Evolutionary conservation across 2,113 vertebrate species (phyloP).

Genomic region (Sphyrna mokarran): DNA sequence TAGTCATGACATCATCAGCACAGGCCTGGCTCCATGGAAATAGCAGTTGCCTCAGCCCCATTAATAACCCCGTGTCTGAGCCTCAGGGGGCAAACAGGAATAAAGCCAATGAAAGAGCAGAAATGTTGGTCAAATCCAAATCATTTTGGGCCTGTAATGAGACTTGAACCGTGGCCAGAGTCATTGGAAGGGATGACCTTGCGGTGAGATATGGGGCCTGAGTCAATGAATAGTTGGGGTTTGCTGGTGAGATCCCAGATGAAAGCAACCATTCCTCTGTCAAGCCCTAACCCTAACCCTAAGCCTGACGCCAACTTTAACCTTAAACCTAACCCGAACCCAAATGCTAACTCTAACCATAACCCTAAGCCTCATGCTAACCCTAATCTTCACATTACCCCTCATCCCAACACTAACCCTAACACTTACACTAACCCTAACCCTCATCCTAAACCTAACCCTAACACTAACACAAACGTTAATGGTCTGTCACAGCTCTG

Average conservation of each 20-base stretch:
- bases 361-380: no score
- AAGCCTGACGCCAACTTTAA: no score
- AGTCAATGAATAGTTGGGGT: neutral
- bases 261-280: neutral
- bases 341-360: no score
- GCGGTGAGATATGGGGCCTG: neutral
- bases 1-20: neutral
- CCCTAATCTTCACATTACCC: no score
- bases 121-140: neutral
- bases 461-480: no score
- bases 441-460: no score
- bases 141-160: neutral
- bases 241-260: neutral
- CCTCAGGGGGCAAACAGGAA: neutral
- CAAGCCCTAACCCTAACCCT: neutral
- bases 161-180: neutral
- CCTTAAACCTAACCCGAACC: no score
- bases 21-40: neutral
- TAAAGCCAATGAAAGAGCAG: neutral
- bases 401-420: no score
- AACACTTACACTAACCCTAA: no score
- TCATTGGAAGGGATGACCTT: neutral
- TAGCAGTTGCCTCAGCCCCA: neutral
- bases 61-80: neutral
- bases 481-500: neutral